Conservation (phyloP, 2,888 invertebrate species). For the Odontothrips loti region DNA sequence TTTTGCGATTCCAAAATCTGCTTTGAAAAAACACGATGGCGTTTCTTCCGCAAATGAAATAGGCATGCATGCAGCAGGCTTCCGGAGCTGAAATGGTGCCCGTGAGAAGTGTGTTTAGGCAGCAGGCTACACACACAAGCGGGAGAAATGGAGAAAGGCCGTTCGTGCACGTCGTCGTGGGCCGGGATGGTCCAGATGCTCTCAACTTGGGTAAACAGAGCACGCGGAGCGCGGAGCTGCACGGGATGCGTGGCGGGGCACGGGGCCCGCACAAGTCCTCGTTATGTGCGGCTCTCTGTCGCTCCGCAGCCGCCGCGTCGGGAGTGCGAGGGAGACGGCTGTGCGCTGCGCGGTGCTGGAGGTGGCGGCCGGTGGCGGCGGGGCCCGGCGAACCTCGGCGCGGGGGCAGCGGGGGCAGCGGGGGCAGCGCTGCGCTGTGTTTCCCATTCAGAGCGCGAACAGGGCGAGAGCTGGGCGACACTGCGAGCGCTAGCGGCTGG, state of each 20-base stretch:
- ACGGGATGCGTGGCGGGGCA: background rate
- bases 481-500: too few species aligned
- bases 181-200: background rate
- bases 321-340: too few species aligned
- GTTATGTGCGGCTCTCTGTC: background rate
- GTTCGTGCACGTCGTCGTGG: background rate
- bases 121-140: background rate
- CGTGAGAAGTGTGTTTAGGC: background rate
- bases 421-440: too few species aligned
- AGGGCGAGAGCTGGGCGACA: too few species aligned
- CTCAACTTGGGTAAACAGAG: constrained; percentile 5
- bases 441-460: too few species aligned
- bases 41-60: background rate
- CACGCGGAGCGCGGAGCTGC: background rate
- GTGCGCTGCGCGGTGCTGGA: too few species aligned
- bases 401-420: too few species aligned
- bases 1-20: too few species aligned
- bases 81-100: background rate
- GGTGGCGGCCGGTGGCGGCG: too few species aligned
- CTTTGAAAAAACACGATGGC: background rate
- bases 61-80: background rate
- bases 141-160: background rate
- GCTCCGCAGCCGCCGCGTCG: too few species aligned
- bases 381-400: too few species aligned
- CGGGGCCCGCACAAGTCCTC: background rate